phyloP scores from a whole-genome alignment of 2,113 vertebrate species.

The Nothocercus julius region DNA sequence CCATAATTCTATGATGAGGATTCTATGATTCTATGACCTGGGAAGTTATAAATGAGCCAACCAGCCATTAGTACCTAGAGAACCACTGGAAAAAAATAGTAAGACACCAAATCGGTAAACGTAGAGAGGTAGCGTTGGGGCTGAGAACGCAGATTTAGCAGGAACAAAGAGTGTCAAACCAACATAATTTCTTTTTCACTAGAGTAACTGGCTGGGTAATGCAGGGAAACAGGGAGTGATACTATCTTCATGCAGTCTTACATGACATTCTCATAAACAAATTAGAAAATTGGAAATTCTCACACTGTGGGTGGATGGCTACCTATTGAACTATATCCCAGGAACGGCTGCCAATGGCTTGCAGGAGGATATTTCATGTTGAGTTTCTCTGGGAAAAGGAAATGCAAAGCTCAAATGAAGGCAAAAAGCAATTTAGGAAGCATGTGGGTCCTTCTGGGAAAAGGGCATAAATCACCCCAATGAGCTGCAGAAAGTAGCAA shows the following conservation, averaged over 20 bases:
- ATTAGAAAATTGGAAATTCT: constrained; percentile 37
- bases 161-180: neutral
- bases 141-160: neutral
- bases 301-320: neutral
- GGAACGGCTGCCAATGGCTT: neutral
- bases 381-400: neutral
- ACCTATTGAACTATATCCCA: neutral
- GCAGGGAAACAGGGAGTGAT: neutral
- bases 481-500: neutral
- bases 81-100: constrained; percentile 20
- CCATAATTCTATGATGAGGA: no score
- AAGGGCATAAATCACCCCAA: neutral
- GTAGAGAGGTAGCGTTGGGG: neutral
- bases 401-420: neutral
- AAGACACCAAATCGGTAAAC: neutral
- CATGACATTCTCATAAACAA: neutral
- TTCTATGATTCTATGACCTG: no score
- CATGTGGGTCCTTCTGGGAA: neutral
- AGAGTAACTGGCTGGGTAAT: neutral
- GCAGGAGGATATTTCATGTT: neutral
- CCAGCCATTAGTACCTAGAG: neutral
- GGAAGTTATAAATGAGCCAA: constrained; percentile 8
- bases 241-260: neutral
- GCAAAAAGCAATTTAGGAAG: neutral
- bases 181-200: constrained; percentile 19